A percentile compares a stretch with the other conserved stretches of the same genome.
Evolutionary conservation across 37 sponge, comb jelly and placozoan species (phyloP).

Genomic region (Geodia barretti): DNA sequence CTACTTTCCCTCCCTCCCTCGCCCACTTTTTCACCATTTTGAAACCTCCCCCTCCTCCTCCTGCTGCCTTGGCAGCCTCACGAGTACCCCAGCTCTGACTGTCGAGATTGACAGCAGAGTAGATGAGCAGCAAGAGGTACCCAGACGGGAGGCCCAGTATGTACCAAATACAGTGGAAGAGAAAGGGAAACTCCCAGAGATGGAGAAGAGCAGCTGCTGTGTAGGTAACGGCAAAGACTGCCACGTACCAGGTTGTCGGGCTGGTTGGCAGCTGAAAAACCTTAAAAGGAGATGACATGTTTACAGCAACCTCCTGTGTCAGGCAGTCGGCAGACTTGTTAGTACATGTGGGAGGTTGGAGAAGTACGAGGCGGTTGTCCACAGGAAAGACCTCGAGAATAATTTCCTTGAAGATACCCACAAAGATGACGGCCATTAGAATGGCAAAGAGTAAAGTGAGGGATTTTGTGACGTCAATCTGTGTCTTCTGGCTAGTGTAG

Average conservation of each 20-base stretch:
- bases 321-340: neutral
- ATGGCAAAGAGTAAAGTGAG: constrained; percentile 72
- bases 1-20: neutral
- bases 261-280: constrained; percentile 15
- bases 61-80: constrained; percentile 24
- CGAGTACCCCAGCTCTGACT: constrained; percentile 89
- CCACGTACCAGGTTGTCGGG: constrained; percentile 43
- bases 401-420: constrained; percentile 47
- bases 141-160: constrained; percentile 84
- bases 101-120: constrained; percentile 86
- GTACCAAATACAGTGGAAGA: constrained; percentile 83
- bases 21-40: neutral
- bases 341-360: neutral
- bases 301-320: neutral
- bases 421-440: constrained; percentile 64
- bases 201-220: constrained; percentile 71
- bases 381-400: constrained; percentile 20
- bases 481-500: constrained; percentile 39
- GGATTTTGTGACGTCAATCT: constrained; percentile 63
- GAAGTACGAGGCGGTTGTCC: neutral
- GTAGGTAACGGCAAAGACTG: constrained; percentile 43
- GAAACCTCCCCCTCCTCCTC: neutral
- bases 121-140: constrained; percentile 84
- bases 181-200: constrained; percentile 37
- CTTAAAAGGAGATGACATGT: neutral